Conservation (phyloP, 2,797 vertebrate species). For the Vultur gryphus region DNA sequence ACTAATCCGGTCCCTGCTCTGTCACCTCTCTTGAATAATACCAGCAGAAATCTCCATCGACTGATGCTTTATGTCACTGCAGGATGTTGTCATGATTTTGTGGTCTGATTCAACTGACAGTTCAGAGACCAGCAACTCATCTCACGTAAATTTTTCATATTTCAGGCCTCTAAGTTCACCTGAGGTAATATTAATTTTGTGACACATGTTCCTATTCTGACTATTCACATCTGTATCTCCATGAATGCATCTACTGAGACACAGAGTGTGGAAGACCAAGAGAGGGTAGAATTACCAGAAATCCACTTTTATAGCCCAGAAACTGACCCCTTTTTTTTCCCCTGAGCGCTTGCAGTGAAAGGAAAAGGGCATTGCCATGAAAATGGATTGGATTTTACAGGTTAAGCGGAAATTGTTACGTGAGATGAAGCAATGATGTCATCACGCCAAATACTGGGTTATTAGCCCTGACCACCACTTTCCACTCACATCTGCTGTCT, state of each 20-base stretch:
- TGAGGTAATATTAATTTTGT: neutral
- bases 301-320: neutral
- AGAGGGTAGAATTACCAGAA: neutral
- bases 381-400: neutral
- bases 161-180: neutral
- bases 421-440: accelerated
- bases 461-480: neutral
- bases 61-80: neutral
- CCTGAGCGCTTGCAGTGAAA: accelerated
- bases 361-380: neutral
- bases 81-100: neutral
- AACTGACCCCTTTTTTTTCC: neutral
- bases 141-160: neutral
- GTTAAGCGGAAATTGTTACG: neutral
- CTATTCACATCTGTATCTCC: neutral
- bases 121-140: neutral
- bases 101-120: neutral
- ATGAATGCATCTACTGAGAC: neutral
- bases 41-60: neutral
- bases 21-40: neutral
- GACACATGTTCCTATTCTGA: neutral
- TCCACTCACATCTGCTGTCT: neutral
- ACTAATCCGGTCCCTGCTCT: neutral
- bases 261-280: neutral
- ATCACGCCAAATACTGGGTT: accelerated